These are phyloP conservation scores for Aradophagus sp. DNA, from an alignment of 1,140 invertebrate genomes.

Conservation along the genomic window DNA sequence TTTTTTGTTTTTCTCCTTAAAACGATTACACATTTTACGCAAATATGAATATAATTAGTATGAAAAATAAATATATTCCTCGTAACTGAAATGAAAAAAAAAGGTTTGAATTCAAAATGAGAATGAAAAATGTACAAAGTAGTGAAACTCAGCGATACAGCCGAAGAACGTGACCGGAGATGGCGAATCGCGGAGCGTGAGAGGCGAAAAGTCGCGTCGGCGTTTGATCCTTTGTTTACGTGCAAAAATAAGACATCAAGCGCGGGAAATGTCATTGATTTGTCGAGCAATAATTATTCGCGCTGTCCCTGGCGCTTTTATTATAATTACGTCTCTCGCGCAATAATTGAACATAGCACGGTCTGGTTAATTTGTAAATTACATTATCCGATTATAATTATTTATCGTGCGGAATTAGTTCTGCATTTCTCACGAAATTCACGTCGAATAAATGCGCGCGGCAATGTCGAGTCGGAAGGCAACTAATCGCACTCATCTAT, in stretches of 20 bases:
- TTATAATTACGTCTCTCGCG: constrained; percentile 58
- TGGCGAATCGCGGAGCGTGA: too few species aligned
- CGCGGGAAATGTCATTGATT: constrained; percentile 46
- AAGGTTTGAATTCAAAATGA: too few species aligned
- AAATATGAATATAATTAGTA: too few species aligned
- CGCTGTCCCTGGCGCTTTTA: constrained; percentile 51
- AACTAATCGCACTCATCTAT: constrained; percentile 73
- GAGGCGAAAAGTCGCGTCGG: too few species aligned
- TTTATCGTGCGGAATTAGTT: constrained; percentile 61
- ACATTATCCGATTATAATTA: constrained; percentile 62
- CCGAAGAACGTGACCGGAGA: too few species aligned
- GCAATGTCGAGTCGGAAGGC: constrained; percentile 59
- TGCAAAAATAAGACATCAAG: constrained; percentile 47
- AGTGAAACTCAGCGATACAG: too few species aligned
- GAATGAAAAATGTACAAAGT: too few species aligned
- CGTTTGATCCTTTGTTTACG: constrained; percentile 19
- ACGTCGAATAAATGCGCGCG: constrained; percentile 50
- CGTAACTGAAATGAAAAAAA: too few species aligned
- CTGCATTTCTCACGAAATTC: constrained; percentile 59
- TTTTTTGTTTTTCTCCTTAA: too few species aligned
- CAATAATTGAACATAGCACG: constrained; percentile 56
- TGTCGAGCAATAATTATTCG: constrained; percentile 49
- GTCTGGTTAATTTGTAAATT: constrained; percentile 59
- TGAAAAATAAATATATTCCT: too few species aligned
- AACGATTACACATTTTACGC: too few species aligned